Conservation (phyloP, 2,113 vertebrate species). For the Oriolus oriolus region DNA sequence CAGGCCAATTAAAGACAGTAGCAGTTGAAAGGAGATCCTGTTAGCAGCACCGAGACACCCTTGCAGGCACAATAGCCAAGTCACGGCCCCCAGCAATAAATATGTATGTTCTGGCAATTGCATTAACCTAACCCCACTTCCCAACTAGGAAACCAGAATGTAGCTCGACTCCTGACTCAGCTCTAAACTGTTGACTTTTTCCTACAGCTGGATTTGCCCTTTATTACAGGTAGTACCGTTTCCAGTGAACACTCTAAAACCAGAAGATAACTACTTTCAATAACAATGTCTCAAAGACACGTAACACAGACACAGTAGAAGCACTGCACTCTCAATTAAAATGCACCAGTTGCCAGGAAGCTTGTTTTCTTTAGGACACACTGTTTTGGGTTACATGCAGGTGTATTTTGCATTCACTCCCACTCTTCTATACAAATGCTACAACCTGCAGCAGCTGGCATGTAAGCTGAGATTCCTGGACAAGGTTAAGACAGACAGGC, state of each 20-base stretch:
- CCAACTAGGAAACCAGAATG: neutral
- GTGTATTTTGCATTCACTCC: neutral
- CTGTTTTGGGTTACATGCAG: neutral
- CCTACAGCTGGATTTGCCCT: neutral
- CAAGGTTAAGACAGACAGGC: neutral
- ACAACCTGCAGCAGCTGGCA: neutral
- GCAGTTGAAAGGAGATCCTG: neutral
- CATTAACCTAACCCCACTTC: neutral
- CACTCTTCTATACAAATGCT: neutral
- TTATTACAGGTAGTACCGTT: neutral
- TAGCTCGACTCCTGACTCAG: neutral
- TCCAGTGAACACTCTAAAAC: neutral
- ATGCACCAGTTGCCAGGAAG: neutral
- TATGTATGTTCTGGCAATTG: neutral
- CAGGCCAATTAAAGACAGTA: slow-evolving; percentile 53
- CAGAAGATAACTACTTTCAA: neutral
- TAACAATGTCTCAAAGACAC: neutral
- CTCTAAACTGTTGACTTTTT: slow-evolving; percentile 44
- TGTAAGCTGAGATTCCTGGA: neutral
- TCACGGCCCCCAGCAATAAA: neutral
- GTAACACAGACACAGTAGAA: neutral
- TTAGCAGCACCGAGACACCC: neutral
- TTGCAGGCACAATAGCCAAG: neutral
- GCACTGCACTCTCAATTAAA: neutral
- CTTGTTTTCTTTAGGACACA: neutral